Evolutionary conservation across 1,140 invertebrate species (phyloP).

Genomic region (Colletes latitarsis): DNA sequence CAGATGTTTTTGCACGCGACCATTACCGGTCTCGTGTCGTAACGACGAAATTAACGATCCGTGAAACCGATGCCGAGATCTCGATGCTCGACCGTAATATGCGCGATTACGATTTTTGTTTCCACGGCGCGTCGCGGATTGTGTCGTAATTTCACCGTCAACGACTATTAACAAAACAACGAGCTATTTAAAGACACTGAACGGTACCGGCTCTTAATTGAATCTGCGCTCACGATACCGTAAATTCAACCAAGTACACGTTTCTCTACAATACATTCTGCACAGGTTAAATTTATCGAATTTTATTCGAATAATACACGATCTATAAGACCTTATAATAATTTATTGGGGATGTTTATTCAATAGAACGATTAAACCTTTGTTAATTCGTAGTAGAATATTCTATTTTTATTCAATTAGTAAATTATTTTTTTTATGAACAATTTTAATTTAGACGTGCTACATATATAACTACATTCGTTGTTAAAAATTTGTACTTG

Average conservation of each 20-base stretch:
- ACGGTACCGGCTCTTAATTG: not conserved
- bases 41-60: conserved; percentile 67
- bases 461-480: too few species aligned
- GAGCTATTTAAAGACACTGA: not conserved
- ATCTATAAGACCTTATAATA: too few species aligned
- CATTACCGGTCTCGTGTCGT: conserved; percentile 57
- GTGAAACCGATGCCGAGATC: conserved; percentile 59
- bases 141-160: not conserved
- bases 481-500: too few species aligned
- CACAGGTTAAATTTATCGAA: too few species aligned
- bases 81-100: conserved; percentile 24
- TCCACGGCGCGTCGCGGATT: not conserved
- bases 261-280: not conserved
- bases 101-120: conserved; percentile 39
- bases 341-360: too few species aligned
- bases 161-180: conserved; percentile 4
- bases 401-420: too few species aligned
- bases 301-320: too few species aligned
- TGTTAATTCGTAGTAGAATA: too few species aligned
- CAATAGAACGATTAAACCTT: too few species aligned
- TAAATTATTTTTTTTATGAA: too few species aligned
- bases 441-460: too few species aligned
- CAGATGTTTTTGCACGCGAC: conserved; percentile 58
- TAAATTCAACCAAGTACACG: not conserved
- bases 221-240: not conserved